Evolutionary conservation across 2,113 vertebrate species (phyloP).

Genomic region (Misgurnus anguillicaudatus): DNA sequence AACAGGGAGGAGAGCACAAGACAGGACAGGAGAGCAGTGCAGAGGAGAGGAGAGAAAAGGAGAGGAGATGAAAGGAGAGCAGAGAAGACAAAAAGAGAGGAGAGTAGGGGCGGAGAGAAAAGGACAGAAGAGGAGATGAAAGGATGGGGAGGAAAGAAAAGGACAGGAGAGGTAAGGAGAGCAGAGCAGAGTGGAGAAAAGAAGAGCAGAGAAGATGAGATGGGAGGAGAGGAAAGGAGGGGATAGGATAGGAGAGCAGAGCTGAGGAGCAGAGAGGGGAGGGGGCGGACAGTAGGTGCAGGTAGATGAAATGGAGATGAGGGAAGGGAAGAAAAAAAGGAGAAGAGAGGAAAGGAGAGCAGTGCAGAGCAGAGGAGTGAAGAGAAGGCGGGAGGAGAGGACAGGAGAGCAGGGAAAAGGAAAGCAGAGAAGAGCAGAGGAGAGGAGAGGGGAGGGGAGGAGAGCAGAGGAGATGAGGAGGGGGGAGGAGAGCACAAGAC

Average conservation of each 20-base stretch:
- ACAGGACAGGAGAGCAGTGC: no score
- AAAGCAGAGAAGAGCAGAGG: background rate
- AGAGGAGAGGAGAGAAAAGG: background rate
- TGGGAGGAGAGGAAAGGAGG: background rate
- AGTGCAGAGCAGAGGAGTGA: background rate
- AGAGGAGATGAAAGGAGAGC: background rate
- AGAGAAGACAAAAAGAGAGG: background rate
- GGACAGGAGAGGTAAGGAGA: no score
- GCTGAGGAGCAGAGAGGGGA: background rate
- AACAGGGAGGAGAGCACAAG: no score
- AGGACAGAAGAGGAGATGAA: no score
- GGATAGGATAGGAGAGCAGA: no score
- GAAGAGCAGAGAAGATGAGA: background rate
- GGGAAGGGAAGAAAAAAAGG: background rate
- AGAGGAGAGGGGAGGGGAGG: background rate
- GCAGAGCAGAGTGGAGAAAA: background rate
- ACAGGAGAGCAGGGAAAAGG: background rate
- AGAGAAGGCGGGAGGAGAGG: background rate
- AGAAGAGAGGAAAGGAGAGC: background rate
- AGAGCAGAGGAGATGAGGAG: background rate
- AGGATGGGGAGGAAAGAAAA: no score
- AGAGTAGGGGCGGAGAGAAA: background rate
- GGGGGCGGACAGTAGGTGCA: background rate
- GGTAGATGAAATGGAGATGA: no score
- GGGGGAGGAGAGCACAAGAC: background rate